Evolutionary conservation across 1,140 invertebrate species (phyloP).

Genomic region (Papilio aristodemus): DNA sequence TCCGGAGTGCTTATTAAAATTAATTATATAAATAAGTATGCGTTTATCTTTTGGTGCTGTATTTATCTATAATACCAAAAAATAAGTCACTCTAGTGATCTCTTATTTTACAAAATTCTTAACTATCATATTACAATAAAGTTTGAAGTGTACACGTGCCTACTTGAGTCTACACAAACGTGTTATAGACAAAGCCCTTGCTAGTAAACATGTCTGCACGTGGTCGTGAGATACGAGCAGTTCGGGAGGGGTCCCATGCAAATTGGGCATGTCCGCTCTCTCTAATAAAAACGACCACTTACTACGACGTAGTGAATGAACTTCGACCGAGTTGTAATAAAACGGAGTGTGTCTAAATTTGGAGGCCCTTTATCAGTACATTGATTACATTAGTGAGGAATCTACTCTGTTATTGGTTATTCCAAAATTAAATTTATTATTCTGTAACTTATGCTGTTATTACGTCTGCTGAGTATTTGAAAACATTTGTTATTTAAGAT

Average conservation of each 20-base stretch:
- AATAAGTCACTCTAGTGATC: too few relatives aligned
- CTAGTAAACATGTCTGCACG: slow-evolving; percentile 37
- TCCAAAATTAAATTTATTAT: not conserved
- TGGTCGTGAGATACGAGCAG: slow-evolving; percentile 30
- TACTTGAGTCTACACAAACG: slow-evolving; percentile 5
- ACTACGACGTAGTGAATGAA: slow-evolving; percentile 51
- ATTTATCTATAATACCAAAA: too few relatives aligned
- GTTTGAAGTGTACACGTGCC: not conserved
- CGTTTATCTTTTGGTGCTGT: too few relatives aligned
- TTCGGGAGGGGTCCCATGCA: slow-evolving; percentile 45
- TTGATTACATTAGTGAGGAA: not conserved
- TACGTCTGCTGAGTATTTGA: not conserved
- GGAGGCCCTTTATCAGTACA: not conserved
- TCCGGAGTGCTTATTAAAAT: too few relatives aligned
- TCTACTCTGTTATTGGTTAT: not conserved
- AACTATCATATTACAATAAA: not conserved
- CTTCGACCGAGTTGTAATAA: slow-evolving; percentile 36
- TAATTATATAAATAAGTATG: too few relatives aligned
- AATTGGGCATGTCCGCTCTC: slow-evolving; percentile 65
- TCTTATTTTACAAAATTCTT: not conserved
- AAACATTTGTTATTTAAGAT: not conserved
- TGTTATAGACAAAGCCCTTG: not conserved
- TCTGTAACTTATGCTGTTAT: not conserved
- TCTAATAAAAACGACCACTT: slow-evolving; percentile 53
- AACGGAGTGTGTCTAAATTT: slow-evolving; percentile 23